These are phyloP conservation scores for Muntiacus reevesi DNA, from an alignment of 2,113 vertebrate genomes.

Conservation along the genomic window DNA sequence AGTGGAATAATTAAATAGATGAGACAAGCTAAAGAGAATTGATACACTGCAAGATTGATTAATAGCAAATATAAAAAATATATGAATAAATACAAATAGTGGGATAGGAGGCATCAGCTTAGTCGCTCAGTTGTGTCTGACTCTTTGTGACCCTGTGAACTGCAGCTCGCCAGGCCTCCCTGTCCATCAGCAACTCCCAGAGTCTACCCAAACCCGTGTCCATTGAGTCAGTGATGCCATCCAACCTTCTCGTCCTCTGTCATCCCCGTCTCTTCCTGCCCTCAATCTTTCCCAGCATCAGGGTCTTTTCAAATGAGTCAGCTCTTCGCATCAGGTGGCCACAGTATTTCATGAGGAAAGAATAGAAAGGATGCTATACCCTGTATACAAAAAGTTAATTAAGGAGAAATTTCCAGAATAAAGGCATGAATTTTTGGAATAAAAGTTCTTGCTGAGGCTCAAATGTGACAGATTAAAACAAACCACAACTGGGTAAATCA, in stretches of 20 bases:
- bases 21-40: not conserved
- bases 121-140: not conserved
- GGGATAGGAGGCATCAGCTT: not conserved
- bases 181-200: not conserved
- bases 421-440: not conserved
- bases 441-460: not conserved
- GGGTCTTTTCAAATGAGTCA: not conserved
- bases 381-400: not conserved
- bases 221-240: not conserved
- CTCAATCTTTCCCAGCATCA: not conserved
- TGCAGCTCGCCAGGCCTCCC: not conserved
- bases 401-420: not conserved
- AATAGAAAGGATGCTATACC: not conserved
- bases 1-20: not conserved
- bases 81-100: not conserved
- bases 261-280: not conserved
- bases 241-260: not conserved
- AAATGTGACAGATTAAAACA: not conserved
- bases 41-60: not conserved
- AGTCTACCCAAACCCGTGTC: not conserved
- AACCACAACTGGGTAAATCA: not conserved
- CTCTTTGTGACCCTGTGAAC: not conserved
- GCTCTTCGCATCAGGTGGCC: not conserved
- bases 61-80: not conserved
- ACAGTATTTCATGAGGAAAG: not conserved